These are phyloP conservation scores for Coptodon bakossiorum DNA, from an alignment of 2,113 vertebrate genomes.

Conservation along the genomic window DNA sequence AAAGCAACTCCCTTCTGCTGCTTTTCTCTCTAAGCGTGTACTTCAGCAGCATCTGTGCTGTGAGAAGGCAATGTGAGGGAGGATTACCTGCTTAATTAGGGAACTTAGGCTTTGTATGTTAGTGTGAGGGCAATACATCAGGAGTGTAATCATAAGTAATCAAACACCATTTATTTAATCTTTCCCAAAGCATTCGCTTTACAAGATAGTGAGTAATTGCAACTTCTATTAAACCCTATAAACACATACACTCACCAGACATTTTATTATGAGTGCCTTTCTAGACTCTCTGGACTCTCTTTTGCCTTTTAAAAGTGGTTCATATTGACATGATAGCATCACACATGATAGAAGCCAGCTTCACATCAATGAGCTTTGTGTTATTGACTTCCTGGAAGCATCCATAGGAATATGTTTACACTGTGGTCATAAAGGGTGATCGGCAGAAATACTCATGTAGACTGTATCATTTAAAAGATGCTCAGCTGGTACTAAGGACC, in stretches of 20 bases:
- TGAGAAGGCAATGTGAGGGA: not conserved
- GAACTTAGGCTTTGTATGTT: conserved; percentile 2
- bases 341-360: not conserved
- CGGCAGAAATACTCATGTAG: not conserved
- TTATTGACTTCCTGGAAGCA: not conserved
- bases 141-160: conserved; percentile 18
- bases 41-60: conserved; percentile 26
- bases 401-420: not conserved
- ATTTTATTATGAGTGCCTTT: not conserved
- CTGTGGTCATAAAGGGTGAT: not conserved
- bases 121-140: not conserved
- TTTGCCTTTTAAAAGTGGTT: not conserved
- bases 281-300: not conserved
- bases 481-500: not conserved
- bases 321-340: not conserved
- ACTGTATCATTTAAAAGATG: not conserved
- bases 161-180: conserved; percentile 6
- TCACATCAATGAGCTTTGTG: not conserved
- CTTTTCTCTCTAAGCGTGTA: not conserved
- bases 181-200: conserved; percentile 7
- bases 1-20: not conserved
- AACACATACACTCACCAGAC: not conserved
- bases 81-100: conserved; percentile 45
- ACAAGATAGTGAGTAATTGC: not conserved
- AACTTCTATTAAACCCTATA: not conserved